Evolutionary conservation across 2,797 vertebrate species (phyloP).

Genomic region (Masticophis lateralis): DNA sequence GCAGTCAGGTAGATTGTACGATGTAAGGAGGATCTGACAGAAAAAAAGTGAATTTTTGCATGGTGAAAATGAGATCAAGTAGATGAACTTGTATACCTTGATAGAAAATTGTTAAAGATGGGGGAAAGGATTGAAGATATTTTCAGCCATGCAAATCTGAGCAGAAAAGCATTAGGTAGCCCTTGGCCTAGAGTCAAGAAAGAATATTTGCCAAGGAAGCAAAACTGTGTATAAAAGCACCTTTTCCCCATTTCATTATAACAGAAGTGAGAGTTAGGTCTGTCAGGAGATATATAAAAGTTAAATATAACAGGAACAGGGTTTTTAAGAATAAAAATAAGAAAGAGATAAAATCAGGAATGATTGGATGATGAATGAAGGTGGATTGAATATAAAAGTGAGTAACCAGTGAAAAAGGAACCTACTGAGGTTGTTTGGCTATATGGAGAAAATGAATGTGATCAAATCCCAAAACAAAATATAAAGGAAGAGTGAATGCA

Average conservation of each 20-base stretch:
- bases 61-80: not conserved
- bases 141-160: not conserved
- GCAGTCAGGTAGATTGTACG: not conserved
- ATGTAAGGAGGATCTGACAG: not conserved
- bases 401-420: not conserved
- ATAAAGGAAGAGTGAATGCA: not conserved
- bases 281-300: not conserved
- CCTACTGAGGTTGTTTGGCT: not conserved
- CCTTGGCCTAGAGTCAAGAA: not conserved
- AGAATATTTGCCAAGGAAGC: not conserved
- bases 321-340: not conserved
- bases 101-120: not conserved
- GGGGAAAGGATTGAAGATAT: not conserved
- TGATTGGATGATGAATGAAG: not conserved
- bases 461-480: not conserved
- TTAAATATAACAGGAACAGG: not conserved
- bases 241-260: not conserved
- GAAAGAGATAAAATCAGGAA: not conserved
- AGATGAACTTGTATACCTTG: not conserved
- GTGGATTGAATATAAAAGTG: not conserved
- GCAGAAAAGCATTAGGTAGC: not conserved
- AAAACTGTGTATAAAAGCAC: not conserved
- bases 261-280: not conserved
- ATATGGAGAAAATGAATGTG: not conserved
- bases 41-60: not conserved